Conservation (phyloP, 2,888 invertebrate genomes). For the Apotomis capreana region DNA sequence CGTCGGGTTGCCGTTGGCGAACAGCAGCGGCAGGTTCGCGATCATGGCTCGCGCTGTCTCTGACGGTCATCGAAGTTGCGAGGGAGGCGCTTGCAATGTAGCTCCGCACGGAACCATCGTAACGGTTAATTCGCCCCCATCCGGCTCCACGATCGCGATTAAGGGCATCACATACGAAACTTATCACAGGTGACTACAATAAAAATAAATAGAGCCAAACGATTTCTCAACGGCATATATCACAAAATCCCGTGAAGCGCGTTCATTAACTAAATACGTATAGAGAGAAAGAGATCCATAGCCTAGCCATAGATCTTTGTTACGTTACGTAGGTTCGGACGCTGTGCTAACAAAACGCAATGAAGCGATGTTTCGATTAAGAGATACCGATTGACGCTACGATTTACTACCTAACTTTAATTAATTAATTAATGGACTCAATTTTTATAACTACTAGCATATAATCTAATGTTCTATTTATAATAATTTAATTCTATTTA, state of each 20-base stretch:
- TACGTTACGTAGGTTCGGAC: slow-evolving; percentile 40
- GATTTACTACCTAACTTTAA: not conserved
- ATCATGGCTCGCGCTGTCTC: slow-evolving; percentile 83
- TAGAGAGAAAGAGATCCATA: slow-evolving; percentile 67
- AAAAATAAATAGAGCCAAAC: slow-evolving; percentile 47
- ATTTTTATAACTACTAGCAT: not conserved
- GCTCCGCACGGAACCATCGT: slow-evolving; percentile 60
- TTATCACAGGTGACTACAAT: slow-evolving; percentile 46
- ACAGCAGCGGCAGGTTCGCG: slow-evolving; percentile 88
- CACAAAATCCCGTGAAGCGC: slow-evolving; percentile 62
- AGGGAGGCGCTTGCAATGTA: slow-evolving; percentile 73
- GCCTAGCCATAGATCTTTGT: slow-evolving; percentile 54
- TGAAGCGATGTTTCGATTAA: slow-evolving; percentile 9
- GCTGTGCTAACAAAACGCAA: slow-evolving; percentile 35
- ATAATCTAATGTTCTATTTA: not conserved
- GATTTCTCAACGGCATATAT: slow-evolving; percentile 55
- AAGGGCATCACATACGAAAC: slow-evolving; percentile 53
- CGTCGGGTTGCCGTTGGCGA: slow-evolving; percentile 88
- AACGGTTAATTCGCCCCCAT: slow-evolving; percentile 65
- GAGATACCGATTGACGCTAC: not conserved
- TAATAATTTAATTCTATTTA: not conserved
- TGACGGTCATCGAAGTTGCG: slow-evolving; percentile 76
- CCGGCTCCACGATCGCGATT: slow-evolving; percentile 55
- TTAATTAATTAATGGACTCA: not conserved
- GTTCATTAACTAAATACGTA: slow-evolving; percentile 59